Percentiles rank a stretch among this genome's conserved stretches.
phyloP scores from a whole-genome alignment of 2,888 invertebrate genomes.

The Drosophila suboccidentalis region DNA sequence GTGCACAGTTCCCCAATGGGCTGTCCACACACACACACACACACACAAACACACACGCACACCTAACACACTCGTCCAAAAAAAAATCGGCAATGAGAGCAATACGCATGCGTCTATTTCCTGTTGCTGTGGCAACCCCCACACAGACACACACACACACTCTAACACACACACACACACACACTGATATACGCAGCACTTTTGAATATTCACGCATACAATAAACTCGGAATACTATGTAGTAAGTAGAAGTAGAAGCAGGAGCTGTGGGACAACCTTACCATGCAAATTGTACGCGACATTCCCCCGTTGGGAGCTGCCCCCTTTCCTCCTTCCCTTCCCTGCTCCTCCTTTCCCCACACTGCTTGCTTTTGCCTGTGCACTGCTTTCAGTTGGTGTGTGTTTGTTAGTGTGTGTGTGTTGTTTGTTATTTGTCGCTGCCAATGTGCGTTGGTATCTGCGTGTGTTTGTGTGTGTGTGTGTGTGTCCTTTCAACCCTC shows the following conservation, averaged over 20 bases:
- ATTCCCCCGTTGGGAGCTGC: slow-evolving; percentile 57
- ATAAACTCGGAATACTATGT: slow-evolving; percentile 70
- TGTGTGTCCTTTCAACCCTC: slow-evolving; percentile 61
- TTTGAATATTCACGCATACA: slow-evolving; percentile 82
- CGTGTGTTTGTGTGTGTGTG: slow-evolving; percentile 21
- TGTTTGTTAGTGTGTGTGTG: background rate
- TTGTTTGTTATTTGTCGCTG: slow-evolving; percentile 19
- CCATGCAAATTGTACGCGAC: slow-evolving; percentile 71
- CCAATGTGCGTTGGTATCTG: slow-evolving; percentile 13
- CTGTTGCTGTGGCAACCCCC: slow-evolving; percentile 84
- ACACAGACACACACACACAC: slow-evolving; percentile 43
- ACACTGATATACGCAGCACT: slow-evolving; percentile 43
- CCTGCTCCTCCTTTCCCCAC: slow-evolving; percentile 13
- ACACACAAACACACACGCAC: slow-evolving; percentile 4
- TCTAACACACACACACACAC: slow-evolving; percentile 31
- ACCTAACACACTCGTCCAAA: slow-evolving; percentile 10
- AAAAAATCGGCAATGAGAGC: slow-evolving; percentile 28
- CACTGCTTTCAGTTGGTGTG: slow-evolving; percentile 39
- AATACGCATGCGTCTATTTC: slow-evolving; percentile 83
- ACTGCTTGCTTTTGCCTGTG: slow-evolving; percentile 41
- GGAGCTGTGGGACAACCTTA: slow-evolving; percentile 47
- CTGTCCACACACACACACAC: slow-evolving; percentile 32
- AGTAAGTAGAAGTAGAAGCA: slow-evolving; percentile 7
- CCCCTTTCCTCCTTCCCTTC: slow-evolving; percentile 10
- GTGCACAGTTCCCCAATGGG: slow-evolving; percentile 64